Evolutionary conservation across 2,113 vertebrate genomes (phyloP).

Genomic region (Ptilonorhynchus violaceus): DNA sequence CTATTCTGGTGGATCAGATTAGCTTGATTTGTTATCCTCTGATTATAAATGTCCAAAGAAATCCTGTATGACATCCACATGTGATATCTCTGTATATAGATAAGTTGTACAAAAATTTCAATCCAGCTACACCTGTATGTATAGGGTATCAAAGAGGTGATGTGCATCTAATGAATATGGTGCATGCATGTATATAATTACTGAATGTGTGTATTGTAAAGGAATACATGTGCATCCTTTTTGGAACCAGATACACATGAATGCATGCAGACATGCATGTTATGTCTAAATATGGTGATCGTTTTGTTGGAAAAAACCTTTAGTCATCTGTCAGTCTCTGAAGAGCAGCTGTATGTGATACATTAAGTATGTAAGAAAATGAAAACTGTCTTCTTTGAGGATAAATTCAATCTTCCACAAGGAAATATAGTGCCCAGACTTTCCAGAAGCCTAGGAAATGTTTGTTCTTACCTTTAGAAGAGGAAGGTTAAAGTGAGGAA

Average conservation of each 20-base stretch:
- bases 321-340: neutral
- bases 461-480: neutral
- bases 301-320: neutral
- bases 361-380: neutral
- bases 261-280: neutral
- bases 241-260: neutral
- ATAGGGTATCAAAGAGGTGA: neutral
- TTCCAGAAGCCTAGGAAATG: neutral
- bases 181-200: neutral
- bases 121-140: neutral
- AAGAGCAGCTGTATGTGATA: neutral
- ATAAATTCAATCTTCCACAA: neutral
- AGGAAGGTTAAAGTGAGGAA: neutral
- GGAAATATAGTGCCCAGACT: neutral
- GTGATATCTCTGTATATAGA: neutral
- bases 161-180: neutral
- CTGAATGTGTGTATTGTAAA: neutral
- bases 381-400: neutral
- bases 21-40: neutral
- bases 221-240: neutral
- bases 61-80: neutral
- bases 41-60: neutral
- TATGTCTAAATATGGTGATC: neutral
- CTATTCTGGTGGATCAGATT: neutral
- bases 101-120: neutral